Base-by-base conservation (phyloP, 2,888 invertebrate species). In the Sphaeridia pumilis region DNA sequence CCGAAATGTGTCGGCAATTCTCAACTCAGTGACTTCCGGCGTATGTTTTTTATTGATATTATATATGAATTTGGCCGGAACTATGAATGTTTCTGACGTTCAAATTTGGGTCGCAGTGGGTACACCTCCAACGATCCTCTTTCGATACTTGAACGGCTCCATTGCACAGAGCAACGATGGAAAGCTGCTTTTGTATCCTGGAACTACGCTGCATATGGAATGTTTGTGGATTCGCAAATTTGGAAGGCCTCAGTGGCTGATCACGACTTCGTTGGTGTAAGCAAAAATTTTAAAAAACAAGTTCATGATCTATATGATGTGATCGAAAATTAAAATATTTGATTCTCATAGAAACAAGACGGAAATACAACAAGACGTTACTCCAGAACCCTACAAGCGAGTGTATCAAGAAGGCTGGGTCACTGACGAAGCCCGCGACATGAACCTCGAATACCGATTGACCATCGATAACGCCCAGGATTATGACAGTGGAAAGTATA, bases 121-220 rank as follows among this genome's bases (percentile, higher is more conserved):
- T 67, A 86, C 86, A 68, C 81, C 86, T 0, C 87, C 87, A 0
- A 87, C 87, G 0, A 83, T 88, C 59, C 72, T 87, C 46, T 87
- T 87, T 69, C 76, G 87, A 0, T 83, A 87, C 68, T 81, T 84
- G 55, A 75, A 81, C 35, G 88, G 87, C 0, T 87, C 87, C 0
- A 87, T 88, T 50, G 86, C 87, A 0, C 87, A 88, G 71, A 85
- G 84, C 43, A 87, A 85, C 63, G 86, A 87, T 65, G 88, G 88
- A 1, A 83, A 83, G 61, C 73, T 88, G 46, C 80, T 88, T 55
- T 85, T 88, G 0, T 87, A 86, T 70, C 87, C 87, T 21, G 87
- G 87, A 0, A 84, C 87, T 0, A 82, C 83, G 20, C 73, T 88
- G 31, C 87, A 87, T 67, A 84, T 88, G 83, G 88, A 88, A 69